These are phyloP conservation scores for Biston stratarius DNA, from an alignment of 2,888 invertebrate species.

Conservation along the genomic window DNA sequence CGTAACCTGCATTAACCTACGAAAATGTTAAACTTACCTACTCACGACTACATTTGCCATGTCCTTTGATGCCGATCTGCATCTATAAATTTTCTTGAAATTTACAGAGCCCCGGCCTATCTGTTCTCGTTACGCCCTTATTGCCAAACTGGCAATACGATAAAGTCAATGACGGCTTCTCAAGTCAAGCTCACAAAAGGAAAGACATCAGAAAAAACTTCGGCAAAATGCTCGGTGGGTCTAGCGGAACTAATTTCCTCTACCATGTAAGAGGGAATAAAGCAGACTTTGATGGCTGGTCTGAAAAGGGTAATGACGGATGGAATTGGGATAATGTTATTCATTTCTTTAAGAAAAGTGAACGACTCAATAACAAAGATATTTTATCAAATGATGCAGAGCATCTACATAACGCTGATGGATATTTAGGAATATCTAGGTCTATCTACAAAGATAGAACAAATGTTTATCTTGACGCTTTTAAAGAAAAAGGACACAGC, in stretches of 20 bases:
- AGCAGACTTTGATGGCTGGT: conserved; percentile 86
- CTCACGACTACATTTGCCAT: no score
- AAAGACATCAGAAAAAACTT: conserved; percentile 77
- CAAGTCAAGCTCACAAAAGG: conserved; percentile 56
- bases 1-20: no score
- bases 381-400: conserved; percentile 60
- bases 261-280: conserved; percentile 88
- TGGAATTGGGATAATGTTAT: conserved; percentile 63
- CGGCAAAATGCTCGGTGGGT: conserved; percentile 89
- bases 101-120: conserved; percentile 63
- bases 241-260: conserved; percentile 89
- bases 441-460: conserved; percentile 62
- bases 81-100: background rate
- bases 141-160: conserved; percentile 63
- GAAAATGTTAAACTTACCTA: no score
- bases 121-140: conserved; percentile 50
- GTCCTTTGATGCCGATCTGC: background rate
- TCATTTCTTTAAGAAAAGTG: conserved; percentile 65
- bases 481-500: conserved; percentile 57
- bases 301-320: conserved; percentile 83
- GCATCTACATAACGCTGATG: conserved; percentile 56
- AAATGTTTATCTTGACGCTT: conserved; percentile 65
- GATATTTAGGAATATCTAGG: conserved; percentile 60
- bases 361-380: conserved; percentile 49
- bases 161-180: conserved; percentile 58